Percentiles rank a stretch among this genome's conserved stretches.
phyloP scores from a whole-genome alignment of 2,888 invertebrate genomes.

The Arge pagana region DNA sequence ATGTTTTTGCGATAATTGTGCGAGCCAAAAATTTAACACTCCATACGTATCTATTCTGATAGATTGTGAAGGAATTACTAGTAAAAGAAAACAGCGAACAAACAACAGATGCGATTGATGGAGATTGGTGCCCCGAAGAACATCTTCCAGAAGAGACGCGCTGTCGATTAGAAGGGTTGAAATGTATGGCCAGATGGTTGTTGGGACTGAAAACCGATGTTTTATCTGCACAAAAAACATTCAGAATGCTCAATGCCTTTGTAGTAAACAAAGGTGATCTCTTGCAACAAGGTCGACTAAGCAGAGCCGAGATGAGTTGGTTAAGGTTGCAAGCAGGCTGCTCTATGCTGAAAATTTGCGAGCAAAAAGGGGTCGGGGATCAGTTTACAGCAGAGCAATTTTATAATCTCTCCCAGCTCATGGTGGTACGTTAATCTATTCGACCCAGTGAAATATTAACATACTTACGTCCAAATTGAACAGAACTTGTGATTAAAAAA shows the following conservation, averaged over 20 bases:
- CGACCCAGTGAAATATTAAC: neutral
- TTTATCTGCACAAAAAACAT: slow-evolving; percentile 88
- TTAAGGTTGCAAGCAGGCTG: slow-evolving; percentile 89
- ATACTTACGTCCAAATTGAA: neutral
- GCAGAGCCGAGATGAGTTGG: slow-evolving; percentile 91
- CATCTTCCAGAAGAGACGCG: slow-evolving; percentile 88
- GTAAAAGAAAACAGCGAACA: slow-evolving; percentile 76
- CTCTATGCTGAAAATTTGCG: slow-evolving; percentile 95
- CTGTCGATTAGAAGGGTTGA: slow-evolving; percentile 92
- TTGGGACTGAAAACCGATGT: slow-evolving; percentile 87
- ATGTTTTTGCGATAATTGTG: slow-evolving; percentile 3
- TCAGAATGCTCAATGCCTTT: slow-evolving; percentile 92
- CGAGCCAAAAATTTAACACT: slow-evolving; percentile 1
- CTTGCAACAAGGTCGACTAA: slow-evolving; percentile 74
- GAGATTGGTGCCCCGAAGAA: slow-evolving; percentile 84
- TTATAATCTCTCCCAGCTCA: slow-evolving; percentile 88
- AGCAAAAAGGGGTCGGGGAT: slow-evolving; percentile 94
- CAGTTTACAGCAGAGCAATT: slow-evolving; percentile 94
- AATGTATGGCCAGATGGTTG: slow-evolving; percentile 96
- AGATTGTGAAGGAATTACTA: slow-evolving; percentile 92
- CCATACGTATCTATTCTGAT: slow-evolving; percentile 36
- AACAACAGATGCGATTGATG: slow-evolving; percentile 59
- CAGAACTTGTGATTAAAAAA: neutral
- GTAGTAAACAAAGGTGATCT: slow-evolving; percentile 91
- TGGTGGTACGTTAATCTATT: slow-evolving; percentile 69